phyloP scores from a whole-genome alignment of 1,140 invertebrate species.

The Panulirus ornatus region DNA sequence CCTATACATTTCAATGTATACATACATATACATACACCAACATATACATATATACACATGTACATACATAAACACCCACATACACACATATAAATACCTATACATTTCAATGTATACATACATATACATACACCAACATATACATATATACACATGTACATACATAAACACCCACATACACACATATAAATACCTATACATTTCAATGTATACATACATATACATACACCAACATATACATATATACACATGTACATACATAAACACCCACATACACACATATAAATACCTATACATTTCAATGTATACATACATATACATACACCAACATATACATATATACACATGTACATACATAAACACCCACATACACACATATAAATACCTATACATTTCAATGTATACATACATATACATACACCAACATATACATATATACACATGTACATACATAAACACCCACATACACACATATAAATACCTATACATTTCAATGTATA shows the following conservation, averaged over 20 bases:
- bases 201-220: neutral
- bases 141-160: neutral
- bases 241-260: too few relatives aligned
- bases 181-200: neutral
- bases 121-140: neutral
- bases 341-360: neutral
- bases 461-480: neutral
- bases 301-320: constrained; percentile 18
- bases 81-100: neutral
- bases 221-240: neutral
- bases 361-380: neutral
- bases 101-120: neutral
- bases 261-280: neutral
- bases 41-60: constrained; percentile 27
- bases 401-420: neutral
- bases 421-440: neutral
- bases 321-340: constrained; percentile 37
- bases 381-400: neutral
- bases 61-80: neutral
- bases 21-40: constrained; percentile 26
- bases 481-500: neutral
- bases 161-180: neutral
- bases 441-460: neutral
- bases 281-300: neutral
- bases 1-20: constrained; percentile 10